phyloP scores from a whole-genome alignment of 2,888 invertebrate genomes.

The Mantis religiosa region DNA sequence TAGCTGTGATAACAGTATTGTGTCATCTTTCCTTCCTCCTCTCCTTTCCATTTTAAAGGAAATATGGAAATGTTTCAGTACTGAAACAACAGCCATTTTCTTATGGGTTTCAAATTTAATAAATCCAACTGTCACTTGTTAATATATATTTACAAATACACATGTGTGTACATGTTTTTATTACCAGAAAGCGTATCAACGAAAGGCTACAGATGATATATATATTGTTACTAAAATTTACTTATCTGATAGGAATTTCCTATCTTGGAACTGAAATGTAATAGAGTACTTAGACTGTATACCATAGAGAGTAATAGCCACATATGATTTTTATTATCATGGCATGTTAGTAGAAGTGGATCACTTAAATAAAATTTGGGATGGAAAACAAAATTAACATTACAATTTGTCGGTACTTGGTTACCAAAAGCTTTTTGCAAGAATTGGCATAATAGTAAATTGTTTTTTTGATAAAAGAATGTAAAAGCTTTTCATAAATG shows the following conservation, averaged over 20 bases:
- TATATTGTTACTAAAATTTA: not conserved
- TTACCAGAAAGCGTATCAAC: not conserved
- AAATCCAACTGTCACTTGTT: not conserved
- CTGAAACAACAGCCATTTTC: not conserved
- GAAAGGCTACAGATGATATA: not conserved
- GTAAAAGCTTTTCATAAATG: no score
- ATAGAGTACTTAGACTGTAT: slow-evolving; percentile 13
- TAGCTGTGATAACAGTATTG: slow-evolving; percentile 3
- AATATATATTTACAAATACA: not conserved
- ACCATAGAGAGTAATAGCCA: not conserved
- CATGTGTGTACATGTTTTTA: not conserved
- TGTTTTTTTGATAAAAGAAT: no score
- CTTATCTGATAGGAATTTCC: not conserved
- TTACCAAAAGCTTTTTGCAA: no score
- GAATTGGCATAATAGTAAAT: no score
- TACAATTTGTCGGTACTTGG: no score
- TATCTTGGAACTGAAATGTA: slow-evolving; percentile 6
- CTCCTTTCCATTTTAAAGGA: not conserved
- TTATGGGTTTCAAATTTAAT: not conserved
- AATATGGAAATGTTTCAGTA: not conserved
- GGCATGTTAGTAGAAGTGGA: not conserved
- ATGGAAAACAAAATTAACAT: no score
- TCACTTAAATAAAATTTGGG: not conserved
- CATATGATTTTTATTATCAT: not conserved
- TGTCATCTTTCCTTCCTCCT: not conserved